phyloP scores from a whole-genome alignment of 2,113 vertebrate species.

The Gavialis gangeticus region DNA sequence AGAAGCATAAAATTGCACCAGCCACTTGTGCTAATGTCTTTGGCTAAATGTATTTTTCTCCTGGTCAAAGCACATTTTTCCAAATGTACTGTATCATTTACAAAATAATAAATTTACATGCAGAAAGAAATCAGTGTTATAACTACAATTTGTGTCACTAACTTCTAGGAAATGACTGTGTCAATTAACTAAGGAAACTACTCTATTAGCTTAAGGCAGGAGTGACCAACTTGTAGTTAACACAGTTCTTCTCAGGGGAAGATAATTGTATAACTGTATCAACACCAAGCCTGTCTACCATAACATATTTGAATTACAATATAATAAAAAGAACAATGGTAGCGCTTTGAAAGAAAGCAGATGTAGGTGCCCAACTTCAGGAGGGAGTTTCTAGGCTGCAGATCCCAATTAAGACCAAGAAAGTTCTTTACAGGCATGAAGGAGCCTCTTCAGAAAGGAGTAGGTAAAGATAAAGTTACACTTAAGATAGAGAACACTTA shows the following conservation, averaged over 20 bases:
- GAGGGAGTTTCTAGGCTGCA: too few relatives aligned
- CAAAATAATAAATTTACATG: background rate
- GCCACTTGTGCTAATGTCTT: background rate
- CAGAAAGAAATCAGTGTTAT: background rate
- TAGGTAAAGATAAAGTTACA: slow-evolving; percentile 36
- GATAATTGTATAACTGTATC: background rate
- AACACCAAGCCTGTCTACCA: background rate
- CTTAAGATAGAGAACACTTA: slow-evolving; percentile 19
- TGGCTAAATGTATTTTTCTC: background rate
- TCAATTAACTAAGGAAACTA: background rate
- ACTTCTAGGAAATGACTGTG: background rate
- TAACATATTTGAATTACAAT: slow-evolving; percentile 10
- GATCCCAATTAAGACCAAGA: too few relatives aligned
- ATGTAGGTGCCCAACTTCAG: too few relatives aligned
- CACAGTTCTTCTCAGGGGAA: background rate
- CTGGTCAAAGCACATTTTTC: background rate
- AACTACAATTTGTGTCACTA: background rate
- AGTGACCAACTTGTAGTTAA: background rate
- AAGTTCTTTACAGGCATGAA: too few relatives aligned
- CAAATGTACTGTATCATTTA: background rate
- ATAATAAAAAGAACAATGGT: slow-evolving; percentile 12
- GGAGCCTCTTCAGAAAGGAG: too few relatives aligned
- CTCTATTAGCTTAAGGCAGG: background rate
- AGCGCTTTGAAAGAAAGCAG: background rate
- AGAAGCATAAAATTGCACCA: background rate